Evolutionary conservation across 2,888 invertebrate species (phyloP), one percentile per base, ranked within the genome.

Genomic region (Eristalis tenax): DNA sequence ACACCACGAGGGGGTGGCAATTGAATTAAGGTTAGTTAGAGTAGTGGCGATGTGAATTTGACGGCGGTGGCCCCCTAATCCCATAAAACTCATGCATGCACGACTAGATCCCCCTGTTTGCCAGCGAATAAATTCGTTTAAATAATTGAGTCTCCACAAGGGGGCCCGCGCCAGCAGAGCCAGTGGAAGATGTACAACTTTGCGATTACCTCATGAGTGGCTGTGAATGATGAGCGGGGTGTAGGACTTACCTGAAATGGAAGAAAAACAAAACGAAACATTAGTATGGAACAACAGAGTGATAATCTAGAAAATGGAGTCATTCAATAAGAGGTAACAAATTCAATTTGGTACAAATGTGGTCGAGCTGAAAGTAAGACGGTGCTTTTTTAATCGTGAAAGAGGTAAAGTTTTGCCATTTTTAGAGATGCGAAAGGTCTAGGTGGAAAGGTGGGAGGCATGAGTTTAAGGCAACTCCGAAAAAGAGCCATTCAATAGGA

Each of bases 11-110:
- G 28, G 28, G 63, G 69, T 69, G 23, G 50, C 69, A 77, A 50
- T 63, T 79, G 59, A 71, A 71, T 77, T 70, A 38, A 56, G 63
- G 50, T 38, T 78, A 70, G 64, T 64, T 68, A 68, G 43, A 43
- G 64, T 1, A 6, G 18, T 15, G 4, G 8, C 13, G 40, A 40
- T 3, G 43, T 15, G 15, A 43, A 15, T 43, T 15, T 2, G 15
- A 15, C n/a, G 43, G 43, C 15, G 50, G 50, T 50, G 50, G 50
- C 18, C 32, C 32, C 32, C 8, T 10, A 32, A 32, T 4, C 8
- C 32, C 18, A 18, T 50, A 8, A 4, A 18, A 18, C 18, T 50
- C 43, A 43, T n/a, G n/a, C n/a, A 18, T 50, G 50, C 32, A 13
- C 40, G 43, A n/a, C 43, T 43, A n/a, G 43, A 18, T 18, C 50